Evolutionary conservation across 1,140 invertebrate species (phyloP).

Genomic region (Radopholus similis): DNA sequence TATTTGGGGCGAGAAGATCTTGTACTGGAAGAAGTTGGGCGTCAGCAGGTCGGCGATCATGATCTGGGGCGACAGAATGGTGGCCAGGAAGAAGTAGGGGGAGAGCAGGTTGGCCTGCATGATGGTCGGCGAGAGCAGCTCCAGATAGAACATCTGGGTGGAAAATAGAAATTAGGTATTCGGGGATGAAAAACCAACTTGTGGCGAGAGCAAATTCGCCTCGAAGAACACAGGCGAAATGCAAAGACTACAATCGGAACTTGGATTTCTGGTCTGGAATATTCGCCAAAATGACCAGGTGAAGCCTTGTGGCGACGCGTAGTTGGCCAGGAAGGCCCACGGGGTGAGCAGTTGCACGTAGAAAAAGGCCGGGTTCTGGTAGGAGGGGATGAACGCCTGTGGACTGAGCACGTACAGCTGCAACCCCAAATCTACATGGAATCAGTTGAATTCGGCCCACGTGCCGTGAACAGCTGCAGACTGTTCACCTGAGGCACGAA

Average conservation of each 20-base stretch:
- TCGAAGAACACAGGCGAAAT: slow-evolving; percentile 6
- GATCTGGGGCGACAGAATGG: slow-evolving; percentile 16
- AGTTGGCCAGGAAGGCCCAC: slow-evolving; percentile 24
- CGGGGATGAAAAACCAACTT: background rate
- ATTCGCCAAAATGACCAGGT: background rate
- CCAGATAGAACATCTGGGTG: background rate
- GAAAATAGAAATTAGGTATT: background rate
- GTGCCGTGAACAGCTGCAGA: slow-evolving; percentile 12
- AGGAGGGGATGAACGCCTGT: slow-evolving; percentile 17
- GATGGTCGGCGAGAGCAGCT: slow-evolving; percentile 13
- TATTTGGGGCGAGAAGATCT: slow-evolving; percentile 19
- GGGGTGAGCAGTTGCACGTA: slow-evolving; percentile 25
- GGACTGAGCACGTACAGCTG: slow-evolving; percentile 21
- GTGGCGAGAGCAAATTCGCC: slow-evolving; percentile 14
- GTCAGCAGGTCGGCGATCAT: slow-evolving; percentile 15
- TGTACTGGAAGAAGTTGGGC: slow-evolving; percentile 9
- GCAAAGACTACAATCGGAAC: too few species aligned
- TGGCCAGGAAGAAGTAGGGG: background rate
- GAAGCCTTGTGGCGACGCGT: slow-evolving; percentile 15
- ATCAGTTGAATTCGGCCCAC: background rate
- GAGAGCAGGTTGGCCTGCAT: slow-evolving; percentile 18
- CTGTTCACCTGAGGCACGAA: slow-evolving; percentile 5
- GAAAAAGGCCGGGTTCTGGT: background rate
- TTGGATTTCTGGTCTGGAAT: background rate
- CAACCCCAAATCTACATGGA: background rate